Evolutionary conservation across 2,113 vertebrate genomes (phyloP).

Genomic region (Rhizomys pruinosus): DNA sequence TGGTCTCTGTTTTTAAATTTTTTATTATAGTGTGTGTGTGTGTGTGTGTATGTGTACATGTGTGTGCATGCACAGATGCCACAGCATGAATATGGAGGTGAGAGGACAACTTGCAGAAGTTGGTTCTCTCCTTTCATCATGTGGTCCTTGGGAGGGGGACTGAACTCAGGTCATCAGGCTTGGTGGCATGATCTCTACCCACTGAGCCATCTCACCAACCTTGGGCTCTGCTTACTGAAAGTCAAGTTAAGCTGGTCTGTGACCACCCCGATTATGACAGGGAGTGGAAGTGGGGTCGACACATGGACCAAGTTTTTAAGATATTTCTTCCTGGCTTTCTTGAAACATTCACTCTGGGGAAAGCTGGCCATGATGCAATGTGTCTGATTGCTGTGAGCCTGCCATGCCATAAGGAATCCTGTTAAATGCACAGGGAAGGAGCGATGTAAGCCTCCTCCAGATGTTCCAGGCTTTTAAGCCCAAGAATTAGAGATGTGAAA

Average conservation of each 20-base stretch:
- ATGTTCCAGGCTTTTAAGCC: neutral
- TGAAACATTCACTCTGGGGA: neutral
- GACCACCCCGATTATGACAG: neutral
- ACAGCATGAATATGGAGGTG: neutral
- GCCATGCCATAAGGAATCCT: neutral
- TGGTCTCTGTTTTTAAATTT: neutral
- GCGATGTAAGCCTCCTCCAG: neutral
- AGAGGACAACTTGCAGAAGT: neutral
- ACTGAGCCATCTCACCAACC: neutral
- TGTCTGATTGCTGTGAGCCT: neutral
- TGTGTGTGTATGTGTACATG: neutral
- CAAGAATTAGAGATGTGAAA: neutral
- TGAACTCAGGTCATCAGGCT: neutral
- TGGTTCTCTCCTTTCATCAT: neutral
- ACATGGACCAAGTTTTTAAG: slow-evolving; percentile 7
- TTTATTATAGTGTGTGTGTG: neutral
- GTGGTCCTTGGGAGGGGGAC: neutral
- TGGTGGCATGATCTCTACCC: neutral
- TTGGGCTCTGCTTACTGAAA: neutral
- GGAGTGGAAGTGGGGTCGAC: neutral
- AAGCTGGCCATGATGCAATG: neutral
- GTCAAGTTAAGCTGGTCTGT: neutral
- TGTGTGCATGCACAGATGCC: neutral
- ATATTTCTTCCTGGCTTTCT: slow-evolving; percentile 3
- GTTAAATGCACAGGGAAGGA: neutral